These are phyloP conservation scores for Brachyrhaphis roseni DNA, from an alignment of 2,797 vertebrate species.

Conservation along the genomic window DNA sequence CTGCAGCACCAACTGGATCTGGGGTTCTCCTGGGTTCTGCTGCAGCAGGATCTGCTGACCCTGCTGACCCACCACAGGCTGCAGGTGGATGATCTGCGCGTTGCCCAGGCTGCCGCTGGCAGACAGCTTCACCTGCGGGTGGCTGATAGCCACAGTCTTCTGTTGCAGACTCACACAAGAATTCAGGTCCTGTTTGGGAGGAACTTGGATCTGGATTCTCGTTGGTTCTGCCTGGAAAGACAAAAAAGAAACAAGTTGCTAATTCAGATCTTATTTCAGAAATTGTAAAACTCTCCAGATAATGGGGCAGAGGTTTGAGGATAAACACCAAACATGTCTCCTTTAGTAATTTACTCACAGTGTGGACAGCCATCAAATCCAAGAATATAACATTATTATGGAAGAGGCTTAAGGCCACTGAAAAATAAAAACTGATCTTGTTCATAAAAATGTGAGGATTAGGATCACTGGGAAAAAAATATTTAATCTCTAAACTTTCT, in stretches of 20 bases:
- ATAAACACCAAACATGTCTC: too few relatives aligned
- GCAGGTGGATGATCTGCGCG: slow-evolving; percentile 86
- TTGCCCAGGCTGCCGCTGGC: slow-evolving; percentile 75
- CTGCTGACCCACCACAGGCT: slow-evolving; percentile 78
- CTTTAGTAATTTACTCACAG: too few relatives aligned
- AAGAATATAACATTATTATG: too few relatives aligned
- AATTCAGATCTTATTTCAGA: not conserved
- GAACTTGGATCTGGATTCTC: slow-evolving; percentile 86
- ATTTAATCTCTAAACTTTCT: too few relatives aligned
- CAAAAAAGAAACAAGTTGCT: slow-evolving; percentile 18
- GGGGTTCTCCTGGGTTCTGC: slow-evolving; percentile 78
- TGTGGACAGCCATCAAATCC: too few relatives aligned
- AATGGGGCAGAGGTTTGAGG: too few relatives aligned
- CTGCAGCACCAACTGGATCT: slow-evolving; percentile 83
- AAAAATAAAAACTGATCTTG: not conserved
- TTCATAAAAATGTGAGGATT: not conserved
- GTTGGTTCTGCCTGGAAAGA: slow-evolving; percentile 83
- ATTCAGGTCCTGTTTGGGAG: slow-evolving; percentile 77
- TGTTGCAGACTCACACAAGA: slow-evolving; percentile 72
- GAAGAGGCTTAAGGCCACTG: not conserved
- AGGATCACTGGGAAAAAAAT: not conserved
- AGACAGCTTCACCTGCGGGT: slow-evolving; percentile 64
- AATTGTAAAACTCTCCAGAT: not conserved
- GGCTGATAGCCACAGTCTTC: slow-evolving; percentile 65
- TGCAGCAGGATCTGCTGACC: slow-evolving; percentile 84